Evolutionary conservation across 1,140 invertebrate species (phyloP).

Genomic region (Orchesella cincta): DNA sequence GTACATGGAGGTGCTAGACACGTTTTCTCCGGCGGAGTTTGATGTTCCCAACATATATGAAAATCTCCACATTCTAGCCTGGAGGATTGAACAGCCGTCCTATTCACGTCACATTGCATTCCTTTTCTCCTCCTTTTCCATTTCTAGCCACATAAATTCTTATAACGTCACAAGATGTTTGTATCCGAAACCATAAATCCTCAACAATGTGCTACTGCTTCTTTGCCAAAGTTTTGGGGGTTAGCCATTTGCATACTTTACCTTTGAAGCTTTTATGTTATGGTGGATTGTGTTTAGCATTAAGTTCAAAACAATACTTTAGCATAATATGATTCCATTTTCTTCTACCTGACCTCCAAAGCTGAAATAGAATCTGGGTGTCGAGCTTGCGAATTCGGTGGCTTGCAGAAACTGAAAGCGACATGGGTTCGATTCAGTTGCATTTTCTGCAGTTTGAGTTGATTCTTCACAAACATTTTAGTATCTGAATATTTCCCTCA

Average conservation of each 20-base stretch:
- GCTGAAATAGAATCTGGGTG: not conserved
- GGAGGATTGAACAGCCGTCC: not conserved
- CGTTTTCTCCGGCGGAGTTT: too few species aligned
- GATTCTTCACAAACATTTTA: too few species aligned
- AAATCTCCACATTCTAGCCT: not conserved
- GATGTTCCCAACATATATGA: not conserved
- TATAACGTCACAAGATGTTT: not conserved
- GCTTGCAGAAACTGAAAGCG: too few species aligned
- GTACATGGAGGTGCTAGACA: too few species aligned
- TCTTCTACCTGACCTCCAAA: not conserved
- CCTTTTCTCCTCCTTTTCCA: not conserved
- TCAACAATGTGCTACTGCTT: not conserved
- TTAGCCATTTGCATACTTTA: too few species aligned
- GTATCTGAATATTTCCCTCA: too few species aligned
- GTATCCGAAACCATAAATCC: constrained; percentile 1
- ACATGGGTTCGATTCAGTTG: too few species aligned
- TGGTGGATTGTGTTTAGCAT: not conserved
- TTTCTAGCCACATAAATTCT: not conserved
- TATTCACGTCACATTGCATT: not conserved
- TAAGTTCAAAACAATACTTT: not conserved
- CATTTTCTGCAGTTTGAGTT: too few species aligned
- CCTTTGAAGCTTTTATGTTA: not conserved
- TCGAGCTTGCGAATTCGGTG: not conserved
- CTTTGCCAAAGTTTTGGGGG: not conserved
- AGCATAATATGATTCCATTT: not conserved